Percentiles rank a stretch among this genome's conserved stretches.
Conservation (phyloP, 2,797 vertebrate genomes). For the Acanthornis magna region DNA sequence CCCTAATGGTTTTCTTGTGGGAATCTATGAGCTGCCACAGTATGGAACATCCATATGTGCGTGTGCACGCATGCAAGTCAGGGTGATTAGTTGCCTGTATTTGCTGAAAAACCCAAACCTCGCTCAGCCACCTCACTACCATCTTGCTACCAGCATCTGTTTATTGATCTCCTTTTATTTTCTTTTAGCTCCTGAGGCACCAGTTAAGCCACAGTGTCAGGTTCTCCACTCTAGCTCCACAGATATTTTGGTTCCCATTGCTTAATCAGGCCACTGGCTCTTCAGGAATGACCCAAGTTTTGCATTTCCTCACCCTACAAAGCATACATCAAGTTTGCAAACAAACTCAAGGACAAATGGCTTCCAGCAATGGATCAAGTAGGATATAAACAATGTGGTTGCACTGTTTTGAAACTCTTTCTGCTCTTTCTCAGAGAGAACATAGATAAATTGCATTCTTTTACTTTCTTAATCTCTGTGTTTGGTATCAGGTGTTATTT, state of each 20-base stretch:
- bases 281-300: not conserved
- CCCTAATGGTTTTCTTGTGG: constrained; percentile 32
- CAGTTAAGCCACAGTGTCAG: not conserved
- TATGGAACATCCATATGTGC: not conserved
- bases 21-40: not conserved
- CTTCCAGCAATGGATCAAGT: not conserved
- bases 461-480: no score
- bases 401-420: no score
- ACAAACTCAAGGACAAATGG: not conserved
- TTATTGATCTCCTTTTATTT: not conserved
- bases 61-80: not conserved
- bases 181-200: not conserved
- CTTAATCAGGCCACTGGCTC: not conserved
- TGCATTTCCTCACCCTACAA: not conserved
- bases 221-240: not conserved
- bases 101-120: not conserved
- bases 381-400: constrained; percentile 11
- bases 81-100: not conserved
- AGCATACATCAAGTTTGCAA: not conserved
- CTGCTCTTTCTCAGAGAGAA: no score
- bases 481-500: no score
- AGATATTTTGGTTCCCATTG: not conserved
- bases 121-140: accelerated
- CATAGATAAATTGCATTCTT: no score
- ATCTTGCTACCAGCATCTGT: not conserved